phyloP scores from a whole-genome alignment of 64 coral and sea anemone genomes.

The Pocillopora damicornis region DNA sequence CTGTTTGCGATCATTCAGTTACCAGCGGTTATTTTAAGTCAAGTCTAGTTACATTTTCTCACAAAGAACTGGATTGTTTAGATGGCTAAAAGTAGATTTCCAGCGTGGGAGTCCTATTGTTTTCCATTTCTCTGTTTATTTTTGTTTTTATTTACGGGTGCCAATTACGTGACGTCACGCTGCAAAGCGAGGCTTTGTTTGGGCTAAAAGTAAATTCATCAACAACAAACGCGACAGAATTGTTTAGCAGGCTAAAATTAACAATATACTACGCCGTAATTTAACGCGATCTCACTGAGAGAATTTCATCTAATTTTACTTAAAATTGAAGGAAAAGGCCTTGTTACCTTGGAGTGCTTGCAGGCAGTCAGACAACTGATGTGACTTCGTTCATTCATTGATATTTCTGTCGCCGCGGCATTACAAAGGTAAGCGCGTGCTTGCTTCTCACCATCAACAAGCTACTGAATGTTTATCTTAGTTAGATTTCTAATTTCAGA shows the following conservation, averaged over 20 bases:
- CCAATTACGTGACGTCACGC: slow-evolving; percentile 98
- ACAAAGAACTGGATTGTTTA: slow-evolving; percentile 33
- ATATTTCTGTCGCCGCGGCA: slow-evolving; percentile 5
- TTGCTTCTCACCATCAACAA: slow-evolving; percentile 17
- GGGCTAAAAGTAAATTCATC: slow-evolving; percentile 66
- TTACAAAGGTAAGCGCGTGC: slow-evolving; percentile 27
- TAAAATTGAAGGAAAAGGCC: not conserved
- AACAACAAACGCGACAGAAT: slow-evolving; percentile 68
- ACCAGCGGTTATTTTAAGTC: not conserved
- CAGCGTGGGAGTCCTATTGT: slow-evolving; percentile 29
- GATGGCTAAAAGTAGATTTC: slow-evolving; percentile 30
- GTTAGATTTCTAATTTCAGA: not conserved
- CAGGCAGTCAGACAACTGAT: not conserved
- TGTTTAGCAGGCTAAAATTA: slow-evolving; percentile 49
- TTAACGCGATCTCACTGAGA: not conserved
- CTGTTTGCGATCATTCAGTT: not conserved
- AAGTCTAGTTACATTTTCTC: not conserved
- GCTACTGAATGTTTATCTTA: slow-evolving; percentile 30
- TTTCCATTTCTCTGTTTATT: slow-evolving; percentile 87
- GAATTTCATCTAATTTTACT: slow-evolving; percentile 4
- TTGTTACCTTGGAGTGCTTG: not conserved
- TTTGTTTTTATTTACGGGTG: slow-evolving; percentile 99
- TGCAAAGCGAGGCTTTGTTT: slow-evolving; percentile 94
- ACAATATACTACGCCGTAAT: not conserved
- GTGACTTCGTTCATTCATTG: slow-evolving; percentile 9